These are phyloP conservation scores for Seira musarum DNA, from an alignment of 2,888 invertebrate species.

Conservation along the genomic window DNA sequence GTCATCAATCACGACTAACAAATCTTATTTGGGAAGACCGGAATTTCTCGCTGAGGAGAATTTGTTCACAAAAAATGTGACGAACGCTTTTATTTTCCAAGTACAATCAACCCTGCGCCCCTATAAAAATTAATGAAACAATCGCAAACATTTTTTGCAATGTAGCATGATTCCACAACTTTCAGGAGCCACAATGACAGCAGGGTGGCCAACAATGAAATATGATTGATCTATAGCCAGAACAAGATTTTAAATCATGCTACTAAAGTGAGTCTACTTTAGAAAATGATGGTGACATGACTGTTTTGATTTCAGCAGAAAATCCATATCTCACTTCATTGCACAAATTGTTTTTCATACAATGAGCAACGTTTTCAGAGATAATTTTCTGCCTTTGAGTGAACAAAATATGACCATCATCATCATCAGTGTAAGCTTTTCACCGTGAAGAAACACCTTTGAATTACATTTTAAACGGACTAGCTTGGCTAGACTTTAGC, in stretches of 20 bases:
- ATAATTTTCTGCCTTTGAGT: too few relatives aligned
- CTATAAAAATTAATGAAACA: neutral
- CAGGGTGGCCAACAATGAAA: neutral
- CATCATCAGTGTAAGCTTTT: constrained; percentile 5
- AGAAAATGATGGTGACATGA: neutral
- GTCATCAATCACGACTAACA: too few relatives aligned
- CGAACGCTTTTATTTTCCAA: neutral
- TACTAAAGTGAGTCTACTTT: neutral
- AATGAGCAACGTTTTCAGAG: neutral
- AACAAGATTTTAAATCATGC: neutral
- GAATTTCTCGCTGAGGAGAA: constrained; percentile 3
- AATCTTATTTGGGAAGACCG: too few relatives aligned
- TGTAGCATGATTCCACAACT: constrained; percentile 42
- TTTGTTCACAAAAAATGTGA: constrained; percentile 49
- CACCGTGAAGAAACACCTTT: neutral
- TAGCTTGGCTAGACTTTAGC: neutral
- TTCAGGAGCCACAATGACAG: neutral
- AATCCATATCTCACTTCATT: neutral
- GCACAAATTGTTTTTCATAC: neutral
- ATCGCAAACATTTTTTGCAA: constrained; percentile 42
- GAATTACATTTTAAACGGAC: neutral
- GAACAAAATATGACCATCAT: constrained; percentile 25
- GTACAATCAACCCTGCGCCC: neutral
- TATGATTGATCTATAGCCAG: neutral
- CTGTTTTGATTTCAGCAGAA: neutral